Base-by-base conservation (phyloP, 2,113 vertebrate genomes). In the Pachyramphus minor region DNA sequence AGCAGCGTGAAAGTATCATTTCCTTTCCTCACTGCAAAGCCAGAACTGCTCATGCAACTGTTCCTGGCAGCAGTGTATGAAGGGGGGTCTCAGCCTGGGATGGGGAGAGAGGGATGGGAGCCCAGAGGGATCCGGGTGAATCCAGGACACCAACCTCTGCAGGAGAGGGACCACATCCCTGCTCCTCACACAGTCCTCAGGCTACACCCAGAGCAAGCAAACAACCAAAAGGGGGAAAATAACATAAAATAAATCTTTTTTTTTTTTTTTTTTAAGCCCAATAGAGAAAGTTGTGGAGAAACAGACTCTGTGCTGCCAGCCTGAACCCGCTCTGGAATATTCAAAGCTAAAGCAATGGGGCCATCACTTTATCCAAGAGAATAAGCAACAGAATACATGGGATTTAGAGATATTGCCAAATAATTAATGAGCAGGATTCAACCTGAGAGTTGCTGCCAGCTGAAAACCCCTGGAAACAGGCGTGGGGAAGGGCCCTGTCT, bases 21-120 rank as follows among this genome's bases (percentile, higher is more conserved):
- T 93, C 74, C 62, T 59, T 14, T 59, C 3, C 50, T 56, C 1
- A 0, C 31, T n/a, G 73, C 37, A 50, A 60, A 91, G 49, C 4
- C 44, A 30, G 55, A 80, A 50, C 17, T 3, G 2, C 28, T 63
- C 4, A 0, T 3, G 6, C 12, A 11, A 67, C 9, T 0, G 37
- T 13, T 53, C 39, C 39, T 13, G 1, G 9, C 3, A 14, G 55
- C 9, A 3, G 4, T 0, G 0, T 1, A 8, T 0, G 2, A 11
- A 11, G 10, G 27, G 20, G 12, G 62, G 27, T 45, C 58, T 19
- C 79, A 53, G 50, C 4, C 47, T 30, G 67, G 39, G 52, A 28
- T 19, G 66, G 35, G 45, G 25, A 50, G 21, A 79, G 42, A 0
- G 0, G 74, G 50, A 49, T 35, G 58, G 28, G 45, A 53, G 39